A percentile compares a stretch with the other conserved stretches of the same genome.
Evolutionary conservation across 2,888 invertebrate genomes (phyloP).

Genomic region (Pachycephus smyrnensis): DNA sequence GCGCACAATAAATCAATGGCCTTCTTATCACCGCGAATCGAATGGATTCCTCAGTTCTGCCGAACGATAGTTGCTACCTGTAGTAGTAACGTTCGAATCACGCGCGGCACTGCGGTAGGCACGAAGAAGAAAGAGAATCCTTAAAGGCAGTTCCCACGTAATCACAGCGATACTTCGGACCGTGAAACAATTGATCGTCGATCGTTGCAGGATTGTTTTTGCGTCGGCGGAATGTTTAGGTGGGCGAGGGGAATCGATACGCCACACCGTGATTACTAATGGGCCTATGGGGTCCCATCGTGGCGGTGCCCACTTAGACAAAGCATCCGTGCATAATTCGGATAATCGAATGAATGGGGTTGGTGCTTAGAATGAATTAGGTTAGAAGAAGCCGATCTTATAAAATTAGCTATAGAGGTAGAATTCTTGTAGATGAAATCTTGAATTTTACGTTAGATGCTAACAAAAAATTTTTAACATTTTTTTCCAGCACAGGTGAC

Average conservation of each 20-base stretch:
- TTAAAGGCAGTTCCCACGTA: slow-evolving; percentile 29
- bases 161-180: slow-evolving; percentile 28
- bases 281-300: slow-evolving; percentile 21
- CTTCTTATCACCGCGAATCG: background rate
- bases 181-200: slow-evolving; percentile 36
- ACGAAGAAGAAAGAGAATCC: slow-evolving; percentile 24
- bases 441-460: background rate
- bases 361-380: slow-evolving; percentile 17
- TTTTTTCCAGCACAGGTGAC: background rate
- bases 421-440: background rate
- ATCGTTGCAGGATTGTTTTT: slow-evolving; percentile 18
- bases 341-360: slow-evolving; percentile 41
- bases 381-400: slow-evolving; percentile 16
- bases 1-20: background rate
- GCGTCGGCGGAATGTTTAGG: slow-evolving; percentile 24
- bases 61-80: background rate
- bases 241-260: slow-evolving; percentile 35
- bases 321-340: slow-evolving; percentile 47
- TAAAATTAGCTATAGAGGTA: slow-evolving; percentile 14
- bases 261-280: slow-evolving; percentile 37
- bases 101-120: background rate
- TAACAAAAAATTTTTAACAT: background rate
- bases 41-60: background rate
- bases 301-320: slow-evolving; percentile 29
- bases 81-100: background rate